Base-by-base conservation (phyloP, 2,888 invertebrate species). In the Cerastis rubricosa region DNA sequence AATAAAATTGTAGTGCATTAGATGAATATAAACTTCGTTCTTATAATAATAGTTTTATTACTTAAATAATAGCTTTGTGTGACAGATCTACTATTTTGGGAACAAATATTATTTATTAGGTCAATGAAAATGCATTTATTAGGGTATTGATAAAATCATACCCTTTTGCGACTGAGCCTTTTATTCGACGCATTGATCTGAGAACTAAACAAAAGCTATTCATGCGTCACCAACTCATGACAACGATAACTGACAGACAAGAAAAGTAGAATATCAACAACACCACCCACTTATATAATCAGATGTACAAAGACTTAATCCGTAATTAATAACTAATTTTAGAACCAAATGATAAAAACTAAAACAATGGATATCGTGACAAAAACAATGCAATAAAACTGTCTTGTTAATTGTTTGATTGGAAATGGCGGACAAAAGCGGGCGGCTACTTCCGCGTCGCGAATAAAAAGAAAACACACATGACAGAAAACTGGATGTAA, bases 251-350 rank as follows among this genome's bases (percentile, higher is more conserved):
- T 40, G 63, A 63, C 54, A 54, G 40, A n/a, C 22, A 17, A 40
- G 45, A 35, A n/a, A 51, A 80, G 57, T 35, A 51, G 65, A 59
- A 49, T 35, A 78, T 47, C 19, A 43, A 76, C 14, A 29, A 61
- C 6, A 11, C 54, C n/a, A n/a, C 54, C 51, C n/a, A 0, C 54
- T n/a, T 25, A 45, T 35, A 19, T 35, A 8, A 47, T 17, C 17
- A 2, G 63, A 57, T 43, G 25, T 47, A 76, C 57, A 76, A 76
- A 59, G 51, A 61, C 14, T 25, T 80, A 83, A 66, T 83, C 71
- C 14, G 54, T 57, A 83, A 77, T 83, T 80, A 83, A 45, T 69
- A 43, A 69, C 51, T 80, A 82, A 82, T 82, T 74, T 69, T 54
- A 45, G 54, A 51, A 54, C 17, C 59, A 43, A 6, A 19, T 54